These are phyloP conservation scores for Polypedilum vanderplanki DNA, from an alignment of 1,140 invertebrate species.

Conservation along the genomic window DNA sequence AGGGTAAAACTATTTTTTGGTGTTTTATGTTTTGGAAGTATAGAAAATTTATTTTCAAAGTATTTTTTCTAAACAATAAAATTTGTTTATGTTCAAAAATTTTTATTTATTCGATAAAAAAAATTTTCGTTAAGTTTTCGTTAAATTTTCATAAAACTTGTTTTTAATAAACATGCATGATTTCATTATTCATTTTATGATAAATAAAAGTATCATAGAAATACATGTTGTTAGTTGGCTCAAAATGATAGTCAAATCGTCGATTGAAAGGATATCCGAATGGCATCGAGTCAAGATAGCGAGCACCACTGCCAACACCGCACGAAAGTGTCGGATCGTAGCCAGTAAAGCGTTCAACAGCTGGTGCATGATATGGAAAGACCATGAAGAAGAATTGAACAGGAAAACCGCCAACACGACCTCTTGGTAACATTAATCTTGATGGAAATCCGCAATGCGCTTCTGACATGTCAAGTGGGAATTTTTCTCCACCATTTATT, in stretches of 20 bases:
- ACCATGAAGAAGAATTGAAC: conserved; percentile 54
- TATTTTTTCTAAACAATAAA: too few species aligned
- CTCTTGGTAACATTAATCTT: conserved; percentile 54
- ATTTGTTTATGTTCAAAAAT: too few species aligned
- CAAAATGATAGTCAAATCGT: conserved; percentile 47
- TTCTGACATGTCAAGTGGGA: conserved; percentile 41
- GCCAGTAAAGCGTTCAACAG: conserved; percentile 38
- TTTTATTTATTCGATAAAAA: too few species aligned
- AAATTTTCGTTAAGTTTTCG: too few species aligned
- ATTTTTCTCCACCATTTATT: conserved; percentile 39
- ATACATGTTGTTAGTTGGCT: conserved; percentile 49
- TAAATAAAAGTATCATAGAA: conserved; percentile 53
- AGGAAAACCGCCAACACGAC: conserved; percentile 52
- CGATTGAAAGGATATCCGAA: conserved; percentile 64
- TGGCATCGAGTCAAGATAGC: conserved; percentile 49
- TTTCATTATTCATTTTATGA: conserved; percentile 43
- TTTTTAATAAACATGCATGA: not conserved
- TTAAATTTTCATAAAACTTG: too few species aligned
- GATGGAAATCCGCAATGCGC: conserved; percentile 52
- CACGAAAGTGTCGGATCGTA: conserved; percentile 39
- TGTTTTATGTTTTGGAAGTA: too few species aligned
- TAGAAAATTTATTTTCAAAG: too few species aligned
- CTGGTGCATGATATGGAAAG: conserved; percentile 45
- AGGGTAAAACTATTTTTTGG: too few species aligned
- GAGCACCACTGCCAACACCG: conserved; percentile 41